Percentiles rank a stretch among this genome's conserved stretches.
phyloP scores from a whole-genome alignment of 2,888 invertebrate genomes.

The Dione juno region DNA sequence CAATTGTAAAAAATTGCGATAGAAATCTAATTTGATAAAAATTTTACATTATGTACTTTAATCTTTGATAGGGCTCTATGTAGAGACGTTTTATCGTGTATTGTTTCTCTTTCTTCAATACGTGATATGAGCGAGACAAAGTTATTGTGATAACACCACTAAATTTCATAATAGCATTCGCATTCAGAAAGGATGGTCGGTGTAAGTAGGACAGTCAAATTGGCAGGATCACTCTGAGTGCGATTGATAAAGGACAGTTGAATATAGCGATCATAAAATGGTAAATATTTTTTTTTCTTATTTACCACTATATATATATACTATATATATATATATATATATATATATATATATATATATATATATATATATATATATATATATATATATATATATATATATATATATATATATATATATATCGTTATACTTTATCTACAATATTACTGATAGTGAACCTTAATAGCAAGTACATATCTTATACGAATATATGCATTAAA shows the following conservation, averaged over 20 bases:
- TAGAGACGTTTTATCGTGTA: constrained; percentile 41
- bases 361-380: too few species aligned
- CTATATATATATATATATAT: too few species aligned
- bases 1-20: background rate
- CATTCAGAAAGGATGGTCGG: constrained; percentile 57
- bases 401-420: too few species aligned
- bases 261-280: constrained; percentile 51
- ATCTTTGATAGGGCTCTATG: constrained; percentile 46
- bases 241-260: constrained; percentile 42
- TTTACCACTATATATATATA: background rate
- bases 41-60: constrained; percentile 34
- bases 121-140: constrained; percentile 46
- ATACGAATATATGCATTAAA: too few species aligned
- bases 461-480: too few species aligned
- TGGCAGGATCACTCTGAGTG: constrained; percentile 57
- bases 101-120: constrained; percentile 47
- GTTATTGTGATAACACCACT: constrained; percentile 51
- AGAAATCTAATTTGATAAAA: constrained; percentile 12
- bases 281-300: constrained; percentile 56
- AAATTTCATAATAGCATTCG: constrained; percentile 57
- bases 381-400: too few species aligned
- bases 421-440: too few species aligned
- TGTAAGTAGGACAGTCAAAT: constrained; percentile 62
- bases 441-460: too few species aligned
- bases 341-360: too few species aligned